Conservation (phyloP, 2,797 vertebrate genomes). For the Macropus fuliginosus region DNA sequence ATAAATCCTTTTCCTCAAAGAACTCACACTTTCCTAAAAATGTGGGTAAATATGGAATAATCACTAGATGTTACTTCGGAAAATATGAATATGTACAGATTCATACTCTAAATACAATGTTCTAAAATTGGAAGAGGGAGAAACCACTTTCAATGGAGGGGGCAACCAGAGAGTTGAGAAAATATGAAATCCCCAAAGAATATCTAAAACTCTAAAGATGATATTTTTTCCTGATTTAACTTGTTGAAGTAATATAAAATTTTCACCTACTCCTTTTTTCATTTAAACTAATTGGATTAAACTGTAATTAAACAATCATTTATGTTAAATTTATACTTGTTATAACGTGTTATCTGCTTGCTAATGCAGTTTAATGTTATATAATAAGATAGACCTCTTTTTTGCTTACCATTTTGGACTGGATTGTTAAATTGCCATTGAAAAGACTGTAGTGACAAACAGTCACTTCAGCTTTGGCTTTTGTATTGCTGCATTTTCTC, state of each 20-base stretch:
- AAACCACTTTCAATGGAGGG: neutral
- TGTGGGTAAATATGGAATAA: neutral
- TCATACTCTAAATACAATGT: neutral
- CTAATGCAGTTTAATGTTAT: neutral
- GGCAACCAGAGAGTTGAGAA: neutral
- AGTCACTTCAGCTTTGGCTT: neutral
- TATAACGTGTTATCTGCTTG: neutral
- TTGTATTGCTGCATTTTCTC: neutral
- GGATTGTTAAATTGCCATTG: constrained; percentile 20
- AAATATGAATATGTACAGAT: neutral
- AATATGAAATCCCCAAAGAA: neutral
- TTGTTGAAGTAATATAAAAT: neutral
- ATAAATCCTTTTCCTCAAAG: neutral
- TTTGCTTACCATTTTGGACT: constrained; percentile 38
- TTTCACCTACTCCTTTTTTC: neutral
- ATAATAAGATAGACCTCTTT: constrained; percentile 6
- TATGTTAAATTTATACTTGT: neutral
- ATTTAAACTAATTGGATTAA: constrained; percentile 23
- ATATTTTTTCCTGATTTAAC: neutral
- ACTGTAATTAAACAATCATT: neutral
- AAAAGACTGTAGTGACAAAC: neutral
- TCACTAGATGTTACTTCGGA: neutral
- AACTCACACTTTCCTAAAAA: neutral
- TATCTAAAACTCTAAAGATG: neutral
- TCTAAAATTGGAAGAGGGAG: neutral